Percentiles rank a stretch among this genome's conserved stretches.
Evolutionary conservation across 2,888 invertebrate genomes (phyloP).

Genomic region (Hirtodrosophila trivittata): DNA sequence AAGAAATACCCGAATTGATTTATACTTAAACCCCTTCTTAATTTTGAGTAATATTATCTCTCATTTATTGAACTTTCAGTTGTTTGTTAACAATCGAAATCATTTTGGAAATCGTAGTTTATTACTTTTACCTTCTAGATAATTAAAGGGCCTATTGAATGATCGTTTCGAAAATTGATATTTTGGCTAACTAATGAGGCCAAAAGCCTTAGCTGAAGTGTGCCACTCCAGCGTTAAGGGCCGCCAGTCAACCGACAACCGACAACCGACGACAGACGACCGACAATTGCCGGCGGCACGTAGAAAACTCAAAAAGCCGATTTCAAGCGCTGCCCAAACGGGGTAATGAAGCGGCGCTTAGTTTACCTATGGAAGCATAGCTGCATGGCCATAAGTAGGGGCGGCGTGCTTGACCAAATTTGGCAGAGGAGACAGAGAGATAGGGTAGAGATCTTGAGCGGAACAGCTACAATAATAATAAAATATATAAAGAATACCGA

Average conservation of each 20-base stretch:
- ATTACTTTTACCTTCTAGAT: too few species aligned
- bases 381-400: conserved; percentile 67
- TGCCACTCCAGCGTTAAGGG: conserved; percentile 28
- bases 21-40: too few species aligned
- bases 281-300: conserved; percentile 33
- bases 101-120: too few species aligned
- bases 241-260: conserved; percentile 3
- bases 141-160: too few species aligned
- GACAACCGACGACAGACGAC: conserved; percentile 35
- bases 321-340: conserved; percentile 33
- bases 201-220: conserved; percentile 42
- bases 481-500: conserved; percentile 24
- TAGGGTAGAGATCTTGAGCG: conserved; percentile 20
- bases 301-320: conserved; percentile 43
- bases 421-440: conserved; percentile 38
- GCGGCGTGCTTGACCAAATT: conserved; percentile 74
- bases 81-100: too few species aligned
- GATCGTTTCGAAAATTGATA: background rate
- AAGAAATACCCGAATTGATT: too few species aligned
- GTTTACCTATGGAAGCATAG: conserved; percentile 60
- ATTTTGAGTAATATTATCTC: too few species aligned
- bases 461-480: too few species aligned
- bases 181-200: conserved; percentile 28
- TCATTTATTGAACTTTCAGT: too few species aligned
- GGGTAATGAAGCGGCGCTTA: conserved; percentile 59